Conservation (phyloP, 2,113 vertebrate genomes). For the Probosciger aterrimus region DNA sequence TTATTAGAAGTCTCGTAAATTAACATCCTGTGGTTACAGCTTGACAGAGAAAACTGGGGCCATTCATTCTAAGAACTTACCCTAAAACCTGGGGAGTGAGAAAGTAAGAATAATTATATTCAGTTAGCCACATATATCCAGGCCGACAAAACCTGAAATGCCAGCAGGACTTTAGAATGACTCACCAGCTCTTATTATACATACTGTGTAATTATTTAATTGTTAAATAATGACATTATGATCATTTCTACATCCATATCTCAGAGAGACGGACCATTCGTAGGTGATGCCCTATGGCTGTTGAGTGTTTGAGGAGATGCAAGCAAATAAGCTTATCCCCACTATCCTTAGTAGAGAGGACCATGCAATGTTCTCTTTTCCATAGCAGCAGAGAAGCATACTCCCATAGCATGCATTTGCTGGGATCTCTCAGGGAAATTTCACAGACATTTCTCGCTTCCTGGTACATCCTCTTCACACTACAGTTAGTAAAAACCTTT, state of each 20-base stretch:
- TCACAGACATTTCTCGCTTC: neutral
- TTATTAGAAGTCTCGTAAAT: neutral
- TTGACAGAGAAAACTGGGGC: neutral
- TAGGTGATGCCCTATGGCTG: neutral
- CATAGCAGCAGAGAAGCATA: fast-evolving
- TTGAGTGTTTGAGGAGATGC: neutral
- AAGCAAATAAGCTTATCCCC: neutral
- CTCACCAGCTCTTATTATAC: neutral
- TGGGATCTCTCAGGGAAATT: neutral
- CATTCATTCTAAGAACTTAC: neutral
- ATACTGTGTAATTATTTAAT: neutral
- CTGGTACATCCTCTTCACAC: neutral
- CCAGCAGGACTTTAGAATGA: neutral
- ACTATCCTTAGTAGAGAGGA: neutral
- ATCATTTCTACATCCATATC: neutral
- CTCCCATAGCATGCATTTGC: neutral
- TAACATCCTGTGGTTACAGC: neutral
- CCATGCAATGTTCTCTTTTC: neutral
- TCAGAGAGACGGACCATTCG: neutral
- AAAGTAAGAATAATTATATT: neutral
- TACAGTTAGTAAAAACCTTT: neutral
- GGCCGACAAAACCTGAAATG: neutral
- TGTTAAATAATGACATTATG: neutral
- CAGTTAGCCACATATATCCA: neutral
- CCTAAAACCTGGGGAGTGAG: neutral